Evolutionary conservation across 2,888 invertebrate species (phyloP), one percentile per base, ranked within the genome.

Genomic region (Lasioglossum malachurum): DNA sequence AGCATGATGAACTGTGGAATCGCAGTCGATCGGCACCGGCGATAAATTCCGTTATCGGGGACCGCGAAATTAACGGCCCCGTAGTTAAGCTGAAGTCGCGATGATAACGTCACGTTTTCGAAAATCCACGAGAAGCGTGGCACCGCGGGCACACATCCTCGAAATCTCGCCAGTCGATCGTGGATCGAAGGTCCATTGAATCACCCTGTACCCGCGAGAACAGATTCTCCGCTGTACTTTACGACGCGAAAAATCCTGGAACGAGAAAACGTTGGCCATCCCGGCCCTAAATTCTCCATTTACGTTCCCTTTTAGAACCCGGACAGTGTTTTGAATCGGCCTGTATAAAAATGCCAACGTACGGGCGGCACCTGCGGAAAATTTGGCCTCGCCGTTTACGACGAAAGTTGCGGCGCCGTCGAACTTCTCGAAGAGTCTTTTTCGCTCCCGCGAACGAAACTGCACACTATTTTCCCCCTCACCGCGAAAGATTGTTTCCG

Each of bases 11-110:
- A 64, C 35, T 16, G 78, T 41, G 71, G 83, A 83, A 83, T 83
- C 75, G 75, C 75, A 83, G 75, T 83, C 75, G 83, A 82, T 83
- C 75, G 83, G 46, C 60, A 31, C 23, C 31, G 83, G 83, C 60
- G 83, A 82, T 83, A 82, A 64, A 83, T 83, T 71, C 83, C 49
- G 83, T 72, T 83, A 83, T 83, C 83, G 83, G 83, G 5, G 60
- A 44, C 49, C 60, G 44, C 82, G 53, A 71, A 75, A 83, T 83
- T 75, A 83, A 83, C 83, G 57, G 16, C 41, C 83, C 60, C 49
- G 71, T 83, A 83, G 75, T 83, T 83, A 83, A 82, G 75, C 83
- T 27, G 38, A 83, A 83, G 57, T 75, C 49, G 27, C 41, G 71
- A 46, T 31, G 38, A 75, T 38, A 53, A 75, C n/a, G 71, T 71